These are phyloP conservation scores for Frankliniella intonsa DNA, from an alignment of 2,888 invertebrate species.

Conservation along the genomic window DNA sequence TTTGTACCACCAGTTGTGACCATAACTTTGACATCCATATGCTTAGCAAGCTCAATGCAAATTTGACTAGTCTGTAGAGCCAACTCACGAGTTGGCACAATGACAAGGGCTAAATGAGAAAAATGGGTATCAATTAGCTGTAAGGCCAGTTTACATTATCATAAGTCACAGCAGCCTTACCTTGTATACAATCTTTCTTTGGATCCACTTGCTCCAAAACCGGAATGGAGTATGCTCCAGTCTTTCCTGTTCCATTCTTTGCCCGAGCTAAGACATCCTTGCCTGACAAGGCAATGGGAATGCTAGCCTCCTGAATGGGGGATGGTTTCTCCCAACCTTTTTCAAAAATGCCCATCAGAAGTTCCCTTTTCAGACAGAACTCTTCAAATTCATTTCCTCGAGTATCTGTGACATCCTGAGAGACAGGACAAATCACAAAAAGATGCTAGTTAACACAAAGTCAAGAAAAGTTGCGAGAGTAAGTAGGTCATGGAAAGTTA, in stretches of 20 bases:
- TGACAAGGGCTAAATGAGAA: slow-evolving; percentile 69
- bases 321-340: slow-evolving; percentile 99
- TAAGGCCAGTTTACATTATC: not conserved
- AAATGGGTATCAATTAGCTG: slow-evolving; percentile 5
- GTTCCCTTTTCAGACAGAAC: slow-evolving; percentile 93
- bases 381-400: slow-evolving; percentile 99
- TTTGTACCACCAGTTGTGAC: slow-evolving; percentile 99
- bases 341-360: slow-evolving; percentile 99
- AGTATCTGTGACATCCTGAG: slow-evolving; percentile 96
- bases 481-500: slow-evolving; percentile 43
- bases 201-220: slow-evolving; percentile 92
- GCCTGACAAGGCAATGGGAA: slow-evolving; percentile 96
- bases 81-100: slow-evolving; percentile 97
- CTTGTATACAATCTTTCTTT: slow-evolving; percentile 87
- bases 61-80: slow-evolving; percentile 99
- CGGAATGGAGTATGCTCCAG: slow-evolving; percentile 98
- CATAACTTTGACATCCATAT: slow-evolving; percentile 96
- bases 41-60: slow-evolving; percentile 97
- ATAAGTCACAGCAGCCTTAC: slow-evolving; percentile 41
- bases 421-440: slow-evolving; percentile 34
- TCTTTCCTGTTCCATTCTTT: slow-evolving; percentile 99
- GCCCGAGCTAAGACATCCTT: slow-evolving; percentile 97
- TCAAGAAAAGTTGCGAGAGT: not conserved
- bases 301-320: slow-evolving; percentile 98
- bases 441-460: not conserved